Evolutionary conservation across 2,113 vertebrate genomes (phyloP).

Genomic region (Bettongia penicillata): DNA sequence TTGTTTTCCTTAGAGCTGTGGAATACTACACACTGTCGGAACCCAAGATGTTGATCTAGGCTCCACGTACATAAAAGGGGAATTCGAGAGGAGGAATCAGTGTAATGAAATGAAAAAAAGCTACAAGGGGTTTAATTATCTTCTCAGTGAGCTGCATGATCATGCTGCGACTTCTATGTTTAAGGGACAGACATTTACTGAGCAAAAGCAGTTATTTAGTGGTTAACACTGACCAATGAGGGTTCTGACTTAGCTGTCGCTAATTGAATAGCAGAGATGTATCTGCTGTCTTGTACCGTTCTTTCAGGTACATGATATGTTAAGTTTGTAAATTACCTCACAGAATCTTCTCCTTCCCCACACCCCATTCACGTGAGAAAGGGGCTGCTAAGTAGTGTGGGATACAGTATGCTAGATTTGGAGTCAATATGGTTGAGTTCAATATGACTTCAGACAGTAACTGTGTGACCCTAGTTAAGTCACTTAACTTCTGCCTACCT

Average conservation of each 20-base stretch:
- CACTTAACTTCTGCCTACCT: neutral
- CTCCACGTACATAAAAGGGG: constrained; percentile 14
- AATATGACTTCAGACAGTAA: neutral
- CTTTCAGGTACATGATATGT: neutral
- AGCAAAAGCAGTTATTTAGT: neutral
- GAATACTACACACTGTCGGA: neutral
- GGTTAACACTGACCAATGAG: neutral
- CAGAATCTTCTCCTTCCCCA: neutral
- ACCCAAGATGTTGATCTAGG: constrained; percentile 37
- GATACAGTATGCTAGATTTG: neutral
- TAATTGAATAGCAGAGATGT: neutral
- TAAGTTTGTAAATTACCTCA: neutral
- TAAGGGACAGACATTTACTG: neutral
- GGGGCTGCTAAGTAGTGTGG: neutral
- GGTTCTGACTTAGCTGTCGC: accelerated
- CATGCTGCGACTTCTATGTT: constrained; percentile 32
- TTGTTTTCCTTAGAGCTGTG: neutral
- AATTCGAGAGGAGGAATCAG: constrained; percentile 17
- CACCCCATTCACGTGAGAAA: neutral
- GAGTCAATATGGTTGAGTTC: neutral
- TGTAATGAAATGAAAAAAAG: constrained; percentile 57
- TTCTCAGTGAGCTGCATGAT: constrained; percentile 64
- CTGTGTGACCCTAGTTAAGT: neutral
- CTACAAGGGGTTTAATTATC: constrained; percentile 65
- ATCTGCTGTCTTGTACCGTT: neutral